phyloP scores from a whole-genome alignment of 2,797 vertebrate genomes.

The Chelmon rostratus region DNA sequence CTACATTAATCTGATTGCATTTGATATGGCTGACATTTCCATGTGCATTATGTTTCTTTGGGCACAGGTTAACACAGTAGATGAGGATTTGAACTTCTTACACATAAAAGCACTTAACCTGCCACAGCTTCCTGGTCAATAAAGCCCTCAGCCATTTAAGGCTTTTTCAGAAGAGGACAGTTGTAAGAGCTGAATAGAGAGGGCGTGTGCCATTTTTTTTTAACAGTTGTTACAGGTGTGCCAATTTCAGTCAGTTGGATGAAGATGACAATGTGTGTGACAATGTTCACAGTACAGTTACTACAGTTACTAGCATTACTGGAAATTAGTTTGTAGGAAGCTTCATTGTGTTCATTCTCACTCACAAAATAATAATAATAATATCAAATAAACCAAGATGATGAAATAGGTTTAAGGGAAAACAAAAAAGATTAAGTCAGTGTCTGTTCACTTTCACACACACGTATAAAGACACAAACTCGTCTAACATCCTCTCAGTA shows the following conservation, averaged over 20 bases:
- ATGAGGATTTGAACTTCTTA: neutral
- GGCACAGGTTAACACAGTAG: no score
- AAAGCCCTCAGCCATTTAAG: slow-evolving; percentile 13
- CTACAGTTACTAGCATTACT: neutral
- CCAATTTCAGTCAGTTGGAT: slow-evolving; percentile 12
- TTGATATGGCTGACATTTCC: neutral
- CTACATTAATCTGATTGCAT: neutral
- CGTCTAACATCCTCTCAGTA: neutral
- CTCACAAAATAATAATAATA: neutral
- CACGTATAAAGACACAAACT: neutral
- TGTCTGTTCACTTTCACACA: neutral
- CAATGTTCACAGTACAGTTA: no score
- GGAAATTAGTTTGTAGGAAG: neutral
- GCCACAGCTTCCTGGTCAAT: slow-evolving; percentile 15
- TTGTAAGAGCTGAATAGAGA: slow-evolving; percentile 43
- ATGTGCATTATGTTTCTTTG: neutral
- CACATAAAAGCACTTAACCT: neutral
- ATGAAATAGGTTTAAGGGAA: neutral
- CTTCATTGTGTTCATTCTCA: neutral
- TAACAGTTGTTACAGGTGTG: slow-evolving; percentile 48
- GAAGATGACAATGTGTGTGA: no score
- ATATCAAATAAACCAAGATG: neutral
- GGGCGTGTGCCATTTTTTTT: slow-evolving; percentile 28
- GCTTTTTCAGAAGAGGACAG: slow-evolving; percentile 24
- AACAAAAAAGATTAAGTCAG: neutral